phyloP scores from a whole-genome alignment of 2,888 invertebrate species.

The Patella pellucida region DNA sequence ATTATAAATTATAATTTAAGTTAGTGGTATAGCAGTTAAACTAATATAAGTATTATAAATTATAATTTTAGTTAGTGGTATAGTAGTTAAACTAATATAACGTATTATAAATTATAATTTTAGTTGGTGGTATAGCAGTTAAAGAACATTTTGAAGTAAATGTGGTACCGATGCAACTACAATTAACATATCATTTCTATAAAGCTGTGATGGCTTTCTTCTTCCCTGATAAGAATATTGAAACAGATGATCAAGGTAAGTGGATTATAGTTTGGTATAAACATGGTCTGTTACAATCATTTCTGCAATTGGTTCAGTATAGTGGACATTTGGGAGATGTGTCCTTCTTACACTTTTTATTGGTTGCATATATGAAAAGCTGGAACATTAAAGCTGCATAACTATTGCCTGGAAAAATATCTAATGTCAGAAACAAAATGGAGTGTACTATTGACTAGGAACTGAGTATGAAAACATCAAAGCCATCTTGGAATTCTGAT shows the following conservation, averaged over 20 bases:
- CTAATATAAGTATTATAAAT: constrained; percentile 76
- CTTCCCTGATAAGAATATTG: constrained; percentile 75
- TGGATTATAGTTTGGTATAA: not conserved
- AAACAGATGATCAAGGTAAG: constrained; percentile 54
- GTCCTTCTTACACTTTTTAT: too few species aligned
- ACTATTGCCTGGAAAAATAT: too few species aligned
- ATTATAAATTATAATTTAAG: constrained; percentile 69
- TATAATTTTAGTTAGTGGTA: constrained; percentile 85
- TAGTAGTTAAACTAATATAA: not conserved
- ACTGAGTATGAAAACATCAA: too few species aligned
- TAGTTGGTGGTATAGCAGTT: constrained; percentile 97
- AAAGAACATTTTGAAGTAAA: constrained; percentile 97
- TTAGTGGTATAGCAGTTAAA: constrained; percentile 80
- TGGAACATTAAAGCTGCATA: too few species aligned
- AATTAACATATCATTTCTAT: constrained; percentile 93
- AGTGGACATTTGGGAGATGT: too few species aligned
- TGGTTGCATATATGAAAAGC: too few species aligned
- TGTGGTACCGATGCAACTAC: constrained; percentile 90
- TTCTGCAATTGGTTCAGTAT: too few species aligned
- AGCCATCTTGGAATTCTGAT: too few species aligned
- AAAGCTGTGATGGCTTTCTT: constrained; percentile 97
- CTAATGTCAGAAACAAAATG: too few species aligned
- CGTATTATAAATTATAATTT: constrained; percentile 23
- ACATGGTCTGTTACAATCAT: not conserved
- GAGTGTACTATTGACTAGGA: too few species aligned